A percentile compares a stretch with the other conserved stretches of the same genome.
These are phyloP conservation scores for Lepidocyrtoides sp. DNA, from an alignment of 2,888 invertebrate species.

Conservation along the genomic window DNA sequence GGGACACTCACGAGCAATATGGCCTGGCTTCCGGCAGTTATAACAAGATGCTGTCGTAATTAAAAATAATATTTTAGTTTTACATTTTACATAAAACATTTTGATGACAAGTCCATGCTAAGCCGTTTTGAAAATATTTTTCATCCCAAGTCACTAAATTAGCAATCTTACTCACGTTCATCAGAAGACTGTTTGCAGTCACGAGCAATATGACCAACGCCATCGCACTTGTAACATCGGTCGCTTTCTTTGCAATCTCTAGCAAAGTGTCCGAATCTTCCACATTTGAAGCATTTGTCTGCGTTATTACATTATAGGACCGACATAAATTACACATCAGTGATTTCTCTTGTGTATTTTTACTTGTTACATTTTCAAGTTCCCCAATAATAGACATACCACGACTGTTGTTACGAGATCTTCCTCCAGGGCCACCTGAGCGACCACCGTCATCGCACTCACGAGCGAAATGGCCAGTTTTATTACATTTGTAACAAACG, in stretches of 20 bases:
- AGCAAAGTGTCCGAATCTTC: conserved; percentile 97
- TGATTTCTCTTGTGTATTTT: no score
- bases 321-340: no score
- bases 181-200: conserved; percentile 92
- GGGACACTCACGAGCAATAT: conserved; percentile 92
- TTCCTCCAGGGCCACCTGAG: conserved; percentile 87
- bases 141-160: no score
- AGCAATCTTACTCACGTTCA: conserved; percentile 85
- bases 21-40: conserved; percentile 97
- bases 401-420: conserved; percentile 86
- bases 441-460: conserved; percentile 90
- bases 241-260: conserved; percentile 98
- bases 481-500: conserved; percentile 78
- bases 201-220: conserved; percentile 90
- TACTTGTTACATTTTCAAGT: no score
- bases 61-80: background rate
- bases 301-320: no score
- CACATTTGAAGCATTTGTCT: conserved; percentile 98
- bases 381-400: no score
- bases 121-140: no score
- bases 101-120: no score
- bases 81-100: no score
- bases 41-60: conserved; percentile 92
- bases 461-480: conserved; percentile 96
- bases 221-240: conserved; percentile 88